Percentiles rank a stretch among this genome's conserved stretches.
These are phyloP conservation scores for Glaucidium brasilianum DNA, from an alignment of 2,113 vertebrate species.

Conservation along the genomic window DNA sequence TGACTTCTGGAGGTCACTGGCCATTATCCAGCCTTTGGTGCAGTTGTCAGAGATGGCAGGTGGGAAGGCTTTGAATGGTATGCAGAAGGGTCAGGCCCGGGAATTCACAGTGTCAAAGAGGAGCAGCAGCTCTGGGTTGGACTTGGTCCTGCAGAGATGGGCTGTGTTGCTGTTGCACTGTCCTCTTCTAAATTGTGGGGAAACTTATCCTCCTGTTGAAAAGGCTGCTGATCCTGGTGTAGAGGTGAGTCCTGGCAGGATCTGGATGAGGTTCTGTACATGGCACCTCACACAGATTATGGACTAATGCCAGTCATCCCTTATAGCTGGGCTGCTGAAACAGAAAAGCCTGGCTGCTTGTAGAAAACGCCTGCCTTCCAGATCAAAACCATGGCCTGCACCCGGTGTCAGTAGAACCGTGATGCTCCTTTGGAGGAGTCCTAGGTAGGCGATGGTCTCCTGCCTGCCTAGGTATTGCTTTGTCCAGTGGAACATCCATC, in stretches of 20 bases:
- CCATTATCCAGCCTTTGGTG: neutral
- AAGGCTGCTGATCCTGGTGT: neutral
- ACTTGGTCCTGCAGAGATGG: neutral
- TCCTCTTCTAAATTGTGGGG: neutral
- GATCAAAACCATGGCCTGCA: neutral
- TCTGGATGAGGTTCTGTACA: neutral
- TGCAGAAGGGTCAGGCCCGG: neutral
- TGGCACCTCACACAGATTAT: neutral
- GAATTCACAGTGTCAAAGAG: neutral
- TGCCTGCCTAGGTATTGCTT: neutral
- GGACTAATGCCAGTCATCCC: neutral
- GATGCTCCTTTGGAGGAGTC: neutral
- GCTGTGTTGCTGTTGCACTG: neutral
- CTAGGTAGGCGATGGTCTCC: neutral
- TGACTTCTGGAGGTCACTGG: neutral
- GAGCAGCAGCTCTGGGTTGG: neutral
- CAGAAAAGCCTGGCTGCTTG: neutral
- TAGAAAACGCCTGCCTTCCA: neutral
- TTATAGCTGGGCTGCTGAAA: neutral
- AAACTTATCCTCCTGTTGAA: neutral
- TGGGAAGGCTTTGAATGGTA: neutral
- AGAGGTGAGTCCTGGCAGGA: neutral
- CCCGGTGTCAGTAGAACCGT: neutral
- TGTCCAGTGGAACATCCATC: neutral
- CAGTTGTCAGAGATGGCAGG: neutral